Evolutionary conservation across 2,888 invertebrate species (phyloP).

Genomic region (Acleris literana): DNA sequence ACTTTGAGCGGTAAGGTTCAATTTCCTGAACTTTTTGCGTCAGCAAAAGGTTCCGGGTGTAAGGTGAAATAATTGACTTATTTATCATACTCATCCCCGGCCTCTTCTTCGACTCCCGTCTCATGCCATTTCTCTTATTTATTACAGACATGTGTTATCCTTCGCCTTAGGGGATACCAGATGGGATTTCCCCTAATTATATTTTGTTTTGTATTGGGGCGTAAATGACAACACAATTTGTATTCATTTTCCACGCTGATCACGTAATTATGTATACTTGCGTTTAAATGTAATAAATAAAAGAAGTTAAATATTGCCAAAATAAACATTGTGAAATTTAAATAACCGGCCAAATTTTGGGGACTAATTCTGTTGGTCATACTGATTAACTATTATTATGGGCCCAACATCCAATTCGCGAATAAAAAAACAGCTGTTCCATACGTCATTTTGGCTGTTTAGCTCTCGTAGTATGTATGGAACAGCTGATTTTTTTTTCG

Average conservation of each 20-base stretch:
- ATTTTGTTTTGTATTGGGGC: conserved; percentile 20
- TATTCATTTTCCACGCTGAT: not conserved
- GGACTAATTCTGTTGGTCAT: no score
- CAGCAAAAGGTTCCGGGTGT: conserved; percentile 25
- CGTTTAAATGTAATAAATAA: no score
- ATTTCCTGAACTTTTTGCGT: conserved; percentile 5
- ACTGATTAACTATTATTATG: no score
- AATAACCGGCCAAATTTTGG: no score
- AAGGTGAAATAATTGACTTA: conserved; percentile 38
- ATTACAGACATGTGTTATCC: conserved; percentile 35
- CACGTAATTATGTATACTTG: no score
- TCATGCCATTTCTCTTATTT: conserved; percentile 35
- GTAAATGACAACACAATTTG: conserved; percentile 7
- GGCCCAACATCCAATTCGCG: no score
- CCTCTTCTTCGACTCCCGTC: conserved; percentile 31
- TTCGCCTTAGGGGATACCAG: conserved; percentile 31
- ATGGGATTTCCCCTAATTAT: conserved; percentile 32
- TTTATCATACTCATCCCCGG: conserved; percentile 41
- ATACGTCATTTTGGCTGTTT: no score
- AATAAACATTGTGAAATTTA: no score
- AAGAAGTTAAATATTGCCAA: no score
- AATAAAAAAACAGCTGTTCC: no score
- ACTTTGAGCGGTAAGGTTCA: conserved; percentile 13
- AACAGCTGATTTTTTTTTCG: no score
- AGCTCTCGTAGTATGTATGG: no score